Base-by-base conservation (phyloP, 35 echinoderm and acorn worm species). In the Eucidaris tribuloides region DNA sequence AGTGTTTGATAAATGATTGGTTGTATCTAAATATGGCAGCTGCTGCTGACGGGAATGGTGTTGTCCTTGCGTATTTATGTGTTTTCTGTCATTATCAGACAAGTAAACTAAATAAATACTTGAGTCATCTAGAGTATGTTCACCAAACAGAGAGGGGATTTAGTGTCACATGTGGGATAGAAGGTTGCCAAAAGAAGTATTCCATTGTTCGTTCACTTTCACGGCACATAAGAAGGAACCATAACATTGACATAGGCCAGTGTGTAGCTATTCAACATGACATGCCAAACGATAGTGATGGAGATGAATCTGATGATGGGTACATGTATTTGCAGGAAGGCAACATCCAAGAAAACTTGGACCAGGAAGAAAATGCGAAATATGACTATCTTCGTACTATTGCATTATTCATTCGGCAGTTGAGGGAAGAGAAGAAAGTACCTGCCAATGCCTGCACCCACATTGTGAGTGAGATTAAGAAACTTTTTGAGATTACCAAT, bases 231-330 rank as follows among this genome's bases (percentile, higher is more conserved):
- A 70, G 19, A 70, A 2, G 64, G 19, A 70, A 70, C 31, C 64
- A 70, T 70, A 70, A 19, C 64, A 70, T 70, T 70, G 31, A 70
- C n/a, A n/a, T n/a, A n/a, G n/a, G n/a, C n/a, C n/a, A n/a, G n/a
- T n/a, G n/a, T n/a, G n/a, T n/a, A n/a, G n/a, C n/a, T n/a, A n/a
- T n/a, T n/a, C n/a, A n/a, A n/a, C n/a, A n/a, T n/a, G n/a, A n/a
- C n/a, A n/a, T n/a, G n/a, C n/a, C n/a, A n/a, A n/a, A n/a, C n/a
- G n/a, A n/a, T n/a, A n/a, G n/a, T n/a, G n/a, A n/a, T n/a, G n/a
- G n/a, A n/a, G n/a, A n/a, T n/a, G n/a, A n/a, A n/a, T n/a, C n/a
- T n/a, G n/a, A n/a, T n/a, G n/a, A n/a, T n/a, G n/a, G n/a, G n/a
- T n/a, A n/a, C n/a, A n/a, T n/a, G n/a, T n/a, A n/a, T n/a, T n/a